A percentile compares a stretch with the other conserved stretches of the same genome.
Evolutionary conservation across 2,888 invertebrate species (phyloP).

Genomic region (Drosophila melanosoma): DNA sequence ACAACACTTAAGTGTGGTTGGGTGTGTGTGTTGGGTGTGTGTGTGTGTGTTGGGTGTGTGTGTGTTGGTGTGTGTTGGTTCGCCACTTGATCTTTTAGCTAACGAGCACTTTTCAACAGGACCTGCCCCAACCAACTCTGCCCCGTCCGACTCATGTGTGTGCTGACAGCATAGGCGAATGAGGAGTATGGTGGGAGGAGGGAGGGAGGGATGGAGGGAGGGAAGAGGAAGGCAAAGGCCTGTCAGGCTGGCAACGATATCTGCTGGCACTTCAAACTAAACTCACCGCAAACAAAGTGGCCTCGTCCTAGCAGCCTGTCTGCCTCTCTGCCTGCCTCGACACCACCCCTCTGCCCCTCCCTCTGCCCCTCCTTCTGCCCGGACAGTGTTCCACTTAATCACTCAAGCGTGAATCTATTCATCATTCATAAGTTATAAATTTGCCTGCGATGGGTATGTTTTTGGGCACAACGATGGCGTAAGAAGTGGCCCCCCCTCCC

Average conservation of each 20-base stretch:
- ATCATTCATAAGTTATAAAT: conserved; percentile 82
- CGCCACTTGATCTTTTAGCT: conserved; percentile 77
- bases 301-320: conserved; percentile 60
- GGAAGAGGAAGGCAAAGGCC: conserved; percentile 10
- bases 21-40: neutral
- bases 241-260: conserved; percentile 64
- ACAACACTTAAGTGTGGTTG: conserved; percentile 75
- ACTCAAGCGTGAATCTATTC: conserved; percentile 82
- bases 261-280: conserved; percentile 79
- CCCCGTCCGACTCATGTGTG: conserved; percentile 7
- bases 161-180: conserved; percentile 16
- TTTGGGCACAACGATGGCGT: conserved; percentile 62
- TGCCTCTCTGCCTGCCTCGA: conserved; percentile 22
- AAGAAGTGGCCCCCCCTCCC: conserved; percentile 57
- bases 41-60: conserved; percentile 25
- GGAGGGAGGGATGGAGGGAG: neutral
- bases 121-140: conserved; percentile 31
- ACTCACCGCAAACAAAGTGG: conserved; percentile 81
- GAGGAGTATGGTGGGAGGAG: neutral
- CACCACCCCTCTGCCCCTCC: neutral
- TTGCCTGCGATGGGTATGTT: conserved; percentile 72
- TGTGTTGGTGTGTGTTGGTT: conserved; percentile 37
- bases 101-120: conserved; percentile 79
- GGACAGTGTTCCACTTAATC: conserved; percentile 78
- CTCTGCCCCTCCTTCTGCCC: neutral